phyloP scores from a whole-genome alignment of 2,888 invertebrate genomes.

The Platerodrilus igneus region DNA sequence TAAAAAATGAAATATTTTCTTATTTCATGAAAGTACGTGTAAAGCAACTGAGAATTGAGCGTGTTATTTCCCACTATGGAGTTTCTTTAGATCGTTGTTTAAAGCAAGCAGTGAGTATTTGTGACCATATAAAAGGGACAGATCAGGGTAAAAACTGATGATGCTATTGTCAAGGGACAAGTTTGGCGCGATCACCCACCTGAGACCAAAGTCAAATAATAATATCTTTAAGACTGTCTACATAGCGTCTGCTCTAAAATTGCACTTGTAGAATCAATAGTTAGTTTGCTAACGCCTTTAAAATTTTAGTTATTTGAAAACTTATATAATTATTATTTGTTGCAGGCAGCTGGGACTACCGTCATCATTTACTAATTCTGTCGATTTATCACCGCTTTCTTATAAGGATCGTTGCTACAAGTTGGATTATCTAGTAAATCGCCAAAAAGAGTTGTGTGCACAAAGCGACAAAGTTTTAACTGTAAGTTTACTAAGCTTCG shows the following conservation, averaged over 20 bases:
- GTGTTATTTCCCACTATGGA: too few relatives aligned
- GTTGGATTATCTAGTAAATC: slow-evolving; percentile 64
- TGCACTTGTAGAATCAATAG: too few relatives aligned
- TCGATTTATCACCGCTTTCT: slow-evolving; percentile 43
- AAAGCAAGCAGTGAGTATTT: slow-evolving; percentile 21
- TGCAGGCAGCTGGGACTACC: slow-evolving; percentile 47
- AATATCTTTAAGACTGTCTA: slow-evolving; percentile 33
- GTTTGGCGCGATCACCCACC: slow-evolving; percentile 41
- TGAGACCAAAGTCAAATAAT: slow-evolving; percentile 40
- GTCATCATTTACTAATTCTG: slow-evolving; percentile 39
- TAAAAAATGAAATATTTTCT: too few relatives aligned
- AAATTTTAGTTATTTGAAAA: too few relatives aligned
- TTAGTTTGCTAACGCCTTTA: too few relatives aligned
- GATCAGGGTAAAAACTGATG: slow-evolving; percentile 34
- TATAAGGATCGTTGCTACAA: slow-evolving; percentile 67
- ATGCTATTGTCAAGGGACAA: slow-evolving; percentile 39
- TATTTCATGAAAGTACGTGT: too few relatives aligned
- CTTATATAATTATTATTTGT: too few relatives aligned
- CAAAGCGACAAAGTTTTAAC: slow-evolving; percentile 67
- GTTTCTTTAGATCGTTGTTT: too few relatives aligned
- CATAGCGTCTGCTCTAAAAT: slow-evolving; percentile 22
- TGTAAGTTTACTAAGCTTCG: slow-evolving; percentile 45
- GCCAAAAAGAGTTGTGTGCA: slow-evolving; percentile 71
- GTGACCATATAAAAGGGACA: slow-evolving; percentile 24
- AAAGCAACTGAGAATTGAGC: too few relatives aligned